These are phyloP conservation scores for Danio choprae DNA, from an alignment of 2,797 vertebrate genomes.

Conservation along the genomic window DNA sequence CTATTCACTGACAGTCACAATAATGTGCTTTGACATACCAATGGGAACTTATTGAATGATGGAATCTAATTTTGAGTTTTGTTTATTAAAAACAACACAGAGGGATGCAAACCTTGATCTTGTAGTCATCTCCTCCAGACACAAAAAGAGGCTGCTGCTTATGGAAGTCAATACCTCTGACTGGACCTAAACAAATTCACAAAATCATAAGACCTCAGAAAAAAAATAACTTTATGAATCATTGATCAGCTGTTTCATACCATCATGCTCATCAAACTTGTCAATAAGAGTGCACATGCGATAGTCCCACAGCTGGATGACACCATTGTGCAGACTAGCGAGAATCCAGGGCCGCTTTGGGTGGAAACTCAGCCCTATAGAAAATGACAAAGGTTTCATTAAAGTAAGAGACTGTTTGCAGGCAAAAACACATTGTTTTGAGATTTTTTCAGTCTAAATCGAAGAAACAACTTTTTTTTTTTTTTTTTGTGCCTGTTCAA, in stretches of 20 bases:
- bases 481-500: too few relatives aligned
- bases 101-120: slow-evolving; percentile 88
- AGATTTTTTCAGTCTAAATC: too few relatives aligned
- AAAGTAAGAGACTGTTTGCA: too few relatives aligned
- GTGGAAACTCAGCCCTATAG: slow-evolving; percentile 92
- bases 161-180: slow-evolving; percentile 96
- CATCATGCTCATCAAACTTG: slow-evolving; percentile 97
- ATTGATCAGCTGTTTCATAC: slow-evolving; percentile 67
- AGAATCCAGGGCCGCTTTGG: slow-evolving; percentile 97
- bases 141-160: slow-evolving; percentile 98
- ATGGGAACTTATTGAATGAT: too few relatives aligned
- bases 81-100: neutral
- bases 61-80: too few relatives aligned
- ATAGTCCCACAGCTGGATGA: slow-evolving; percentile 98
- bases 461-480: too few relatives aligned
- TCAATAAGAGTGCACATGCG: slow-evolving; percentile 98
- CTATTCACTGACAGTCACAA: too few relatives aligned
- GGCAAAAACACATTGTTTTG: too few relatives aligned
- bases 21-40: too few relatives aligned
- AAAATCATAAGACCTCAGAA: slow-evolving; percentile 17
- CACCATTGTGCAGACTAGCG: slow-evolving; percentile 94
- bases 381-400: neutral
- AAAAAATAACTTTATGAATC: neutral
- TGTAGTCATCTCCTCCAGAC: slow-evolving; percentile 97
- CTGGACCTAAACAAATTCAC: slow-evolving; percentile 81